Evolutionary conservation across 2,888 invertebrate genomes (phyloP), one percentile per base, ranked within the genome.

Genomic region (Andrena trimmerana): DNA sequence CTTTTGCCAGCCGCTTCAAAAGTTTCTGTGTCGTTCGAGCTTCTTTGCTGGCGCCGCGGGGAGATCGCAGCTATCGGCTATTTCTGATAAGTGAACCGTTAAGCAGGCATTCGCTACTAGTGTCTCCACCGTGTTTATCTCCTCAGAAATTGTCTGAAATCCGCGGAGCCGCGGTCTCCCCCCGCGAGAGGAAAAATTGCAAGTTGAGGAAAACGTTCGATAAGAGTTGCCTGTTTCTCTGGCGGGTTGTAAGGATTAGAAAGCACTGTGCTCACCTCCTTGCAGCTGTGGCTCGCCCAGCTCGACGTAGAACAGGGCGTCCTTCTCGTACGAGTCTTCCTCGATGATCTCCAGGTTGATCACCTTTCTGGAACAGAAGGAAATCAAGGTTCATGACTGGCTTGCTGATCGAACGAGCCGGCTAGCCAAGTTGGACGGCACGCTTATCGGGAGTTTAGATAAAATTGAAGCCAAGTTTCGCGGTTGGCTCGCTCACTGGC

Each of bases 271-370:
- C 95, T 96, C 96, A 98, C 98, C 98, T 95, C 97, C 97, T 89
- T 97, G 96, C 93, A 97, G 96, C 92, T 97, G 96, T 16, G 99
- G 99, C 89, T 98, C 97, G 8, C 97, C 98, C 33, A 99, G 95
- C 93, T 98, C 97, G 16, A 99, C 97, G 94, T 97, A 98, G 94
- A 99, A 98, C 29, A 97, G 95, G 48, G 99, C 98, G 93, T 98
- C 98, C 94, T 99, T 99, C 94, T 99, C 99, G 94, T 99, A 99
- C 93, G 99, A 98, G 95, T 99, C 99, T 93, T 99, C 99, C 95
- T 99, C 99, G 88, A 98, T 96, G 85, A 99, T 98, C 90, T 97
- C 97, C 86, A 99, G 95, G 68, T 96, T 95, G 92, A 99, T 97
- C 92, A 95, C 95, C 95, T 98, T 97, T 94, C 99, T 99, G 96